phyloP scores from a whole-genome alignment of 2,113 vertebrate genomes.

The Lontra canadensis region DNA sequence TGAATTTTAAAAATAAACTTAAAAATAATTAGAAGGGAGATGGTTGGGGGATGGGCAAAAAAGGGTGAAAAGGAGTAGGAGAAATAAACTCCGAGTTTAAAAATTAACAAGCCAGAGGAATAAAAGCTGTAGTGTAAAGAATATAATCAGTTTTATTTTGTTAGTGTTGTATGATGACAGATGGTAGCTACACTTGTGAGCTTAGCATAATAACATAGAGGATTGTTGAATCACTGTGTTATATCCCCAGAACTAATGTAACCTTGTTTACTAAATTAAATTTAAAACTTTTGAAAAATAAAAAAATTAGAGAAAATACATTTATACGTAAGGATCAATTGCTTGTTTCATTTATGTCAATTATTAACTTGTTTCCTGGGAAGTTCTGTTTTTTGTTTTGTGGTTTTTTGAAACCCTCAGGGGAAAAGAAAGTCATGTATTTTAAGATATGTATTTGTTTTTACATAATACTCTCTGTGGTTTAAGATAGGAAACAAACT shows the following conservation, averaged over 20 bases:
- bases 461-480: not conserved
- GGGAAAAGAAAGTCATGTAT: not conserved
- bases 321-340: not conserved
- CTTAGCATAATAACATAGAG: not conserved
- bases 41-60: not conserved
- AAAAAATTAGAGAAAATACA: not conserved
- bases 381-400: not conserved
- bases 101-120: not conserved
- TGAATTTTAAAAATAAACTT: constrained; percentile 3
- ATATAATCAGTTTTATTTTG: not conserved
- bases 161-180: not conserved
- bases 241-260: not conserved
- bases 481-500: constrained; percentile 25
- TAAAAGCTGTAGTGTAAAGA: not conserved
- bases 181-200: not conserved
- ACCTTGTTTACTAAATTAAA: not conserved
- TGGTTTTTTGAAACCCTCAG: not conserved
- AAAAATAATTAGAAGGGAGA: not conserved
- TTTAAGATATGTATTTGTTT: not conserved
- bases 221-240: not conserved
- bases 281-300: not conserved
- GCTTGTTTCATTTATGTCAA: not conserved
- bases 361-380: not conserved
- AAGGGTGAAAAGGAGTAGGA: not conserved
- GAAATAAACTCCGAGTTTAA: not conserved